These are phyloP conservation scores for Bathynomus jamesi DNA, from an alignment of 1,140 invertebrate genomes.

Conservation along the genomic window DNA sequence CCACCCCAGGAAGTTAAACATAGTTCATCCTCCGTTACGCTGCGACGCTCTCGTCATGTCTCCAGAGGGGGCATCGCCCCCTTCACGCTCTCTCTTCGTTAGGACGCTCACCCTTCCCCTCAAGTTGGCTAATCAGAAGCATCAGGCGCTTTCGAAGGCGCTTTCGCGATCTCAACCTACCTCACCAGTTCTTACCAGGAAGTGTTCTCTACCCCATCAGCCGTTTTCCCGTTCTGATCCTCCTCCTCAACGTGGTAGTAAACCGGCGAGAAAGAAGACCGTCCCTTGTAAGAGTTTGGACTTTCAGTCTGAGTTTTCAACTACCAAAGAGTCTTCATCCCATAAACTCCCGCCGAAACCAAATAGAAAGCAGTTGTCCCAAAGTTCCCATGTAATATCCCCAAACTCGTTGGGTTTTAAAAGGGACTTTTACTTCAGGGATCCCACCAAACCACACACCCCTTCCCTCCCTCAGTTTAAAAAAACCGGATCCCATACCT, in stretches of 20 bases:
- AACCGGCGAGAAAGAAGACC: constrained; percentile 3
- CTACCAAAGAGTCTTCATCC: constrained; percentile 1
- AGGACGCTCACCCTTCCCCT: constrained; percentile 34
- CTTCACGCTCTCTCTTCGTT: constrained; percentile 21
- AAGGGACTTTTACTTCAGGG: no score
- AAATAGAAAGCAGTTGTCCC: constrained; percentile 18
- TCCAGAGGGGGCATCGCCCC: neutral
- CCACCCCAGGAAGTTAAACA: constrained; percentile 7
- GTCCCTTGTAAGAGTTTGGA: neutral
- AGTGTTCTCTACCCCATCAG: constrained; percentile 9
- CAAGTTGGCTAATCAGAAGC: constrained; percentile 32
- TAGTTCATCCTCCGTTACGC: neutral
- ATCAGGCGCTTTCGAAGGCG: constrained; percentile 27
- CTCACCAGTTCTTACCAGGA: constrained; percentile 27
- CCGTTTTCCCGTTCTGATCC: neutral
- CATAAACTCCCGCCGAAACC: constrained; percentile 6
- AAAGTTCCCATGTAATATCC: constrained; percentile 16
- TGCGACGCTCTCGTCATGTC: neutral
- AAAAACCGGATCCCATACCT: constrained; percentile 17
- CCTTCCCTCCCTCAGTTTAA: constrained; percentile 5
- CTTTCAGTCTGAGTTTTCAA: neutral
- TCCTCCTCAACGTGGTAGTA: constrained; percentile 6
- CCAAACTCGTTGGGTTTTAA: constrained; percentile 17
- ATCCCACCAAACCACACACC: constrained; percentile 16
- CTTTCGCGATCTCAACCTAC: constrained; percentile 34